phyloP scores from a whole-genome alignment of 1,140 invertebrate species.

The Drosophila orena region DNA sequence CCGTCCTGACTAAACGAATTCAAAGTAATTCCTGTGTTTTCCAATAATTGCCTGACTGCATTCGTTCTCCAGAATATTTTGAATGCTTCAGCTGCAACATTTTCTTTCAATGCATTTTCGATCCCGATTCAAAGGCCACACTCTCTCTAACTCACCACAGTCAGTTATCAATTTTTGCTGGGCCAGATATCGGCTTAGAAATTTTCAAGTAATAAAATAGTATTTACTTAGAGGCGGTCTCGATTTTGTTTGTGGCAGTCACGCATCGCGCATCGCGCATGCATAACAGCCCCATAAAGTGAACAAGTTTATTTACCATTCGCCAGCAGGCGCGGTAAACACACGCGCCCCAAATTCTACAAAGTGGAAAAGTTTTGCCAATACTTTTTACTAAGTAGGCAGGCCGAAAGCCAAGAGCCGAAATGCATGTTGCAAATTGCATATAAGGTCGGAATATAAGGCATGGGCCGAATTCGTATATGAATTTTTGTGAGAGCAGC shows the following conservation, averaged over 20 bases:
- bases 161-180: neutral
- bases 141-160: no score
- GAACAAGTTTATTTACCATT: conserved; percentile 70
- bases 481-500: conserved; percentile 23
- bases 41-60: conserved; percentile 27
- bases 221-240: conserved; percentile 29
- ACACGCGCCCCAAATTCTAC: conserved; percentile 54
- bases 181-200: neutral
- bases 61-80: conserved; percentile 29
- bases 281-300: conserved; percentile 59
- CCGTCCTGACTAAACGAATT: conserved; percentile 43
- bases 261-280: conserved; percentile 58
- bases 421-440: conserved; percentile 41
- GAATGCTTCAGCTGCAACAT: neutral
- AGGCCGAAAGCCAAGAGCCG: no score
- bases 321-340: conserved; percentile 52
- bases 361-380: conserved; percentile 43
- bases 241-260: conserved; percentile 47
- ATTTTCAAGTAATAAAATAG: neutral
- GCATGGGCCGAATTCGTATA: conserved; percentile 35
- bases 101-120: neutral
- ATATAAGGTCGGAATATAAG: conserved; percentile 39
- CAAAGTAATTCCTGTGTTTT: conserved; percentile 42
- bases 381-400: conserved; percentile 24
- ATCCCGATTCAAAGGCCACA: no score